A percentile compares a stretch with the other conserved stretches of the same genome.
Conservation (phyloP, 2,797 vertebrate genomes). For the Coilia nasus region DNA sequence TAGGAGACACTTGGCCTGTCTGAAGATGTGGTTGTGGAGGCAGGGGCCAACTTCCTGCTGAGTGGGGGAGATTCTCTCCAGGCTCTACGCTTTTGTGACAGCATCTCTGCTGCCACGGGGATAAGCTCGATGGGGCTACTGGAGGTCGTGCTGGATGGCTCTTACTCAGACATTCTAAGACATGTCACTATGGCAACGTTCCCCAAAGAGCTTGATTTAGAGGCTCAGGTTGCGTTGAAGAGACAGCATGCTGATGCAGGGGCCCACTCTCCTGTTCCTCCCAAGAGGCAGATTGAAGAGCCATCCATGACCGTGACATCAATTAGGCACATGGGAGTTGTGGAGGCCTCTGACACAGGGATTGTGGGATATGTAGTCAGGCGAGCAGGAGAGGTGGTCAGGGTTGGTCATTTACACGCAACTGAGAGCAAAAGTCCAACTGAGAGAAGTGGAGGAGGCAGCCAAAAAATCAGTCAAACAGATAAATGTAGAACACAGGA, state of each 20-base stretch:
- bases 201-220: neutral
- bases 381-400: conserved; percentile 61
- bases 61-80: conserved; percentile 93
- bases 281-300: conserved; percentile 42
- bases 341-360: conserved; percentile 16
- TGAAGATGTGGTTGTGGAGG: conserved; percentile 65
- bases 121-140: conserved; percentile 77
- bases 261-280: neutral
- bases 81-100: conserved; percentile 77
- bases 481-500: neutral
- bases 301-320: neutral
- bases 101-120: conserved; percentile 76
- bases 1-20: conserved; percentile 80
- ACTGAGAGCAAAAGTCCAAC: neutral
- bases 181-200: conserved; percentile 63
- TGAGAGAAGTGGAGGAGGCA: neutral
- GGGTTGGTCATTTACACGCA: conserved; percentile 30
- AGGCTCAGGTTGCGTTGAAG: conserved; percentile 50
- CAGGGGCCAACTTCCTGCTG: conserved; percentile 81
- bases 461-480: neutral
- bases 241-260: conserved; percentile 41
- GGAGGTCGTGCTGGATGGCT: conserved; percentile 82
- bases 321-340: conserved; percentile 16
- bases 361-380: conserved; percentile 59
- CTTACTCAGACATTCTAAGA: conserved; percentile 79